These are phyloP conservation scores for Thumatha senex DNA, from an alignment of 2,888 invertebrate genomes.

Conservation along the genomic window DNA sequence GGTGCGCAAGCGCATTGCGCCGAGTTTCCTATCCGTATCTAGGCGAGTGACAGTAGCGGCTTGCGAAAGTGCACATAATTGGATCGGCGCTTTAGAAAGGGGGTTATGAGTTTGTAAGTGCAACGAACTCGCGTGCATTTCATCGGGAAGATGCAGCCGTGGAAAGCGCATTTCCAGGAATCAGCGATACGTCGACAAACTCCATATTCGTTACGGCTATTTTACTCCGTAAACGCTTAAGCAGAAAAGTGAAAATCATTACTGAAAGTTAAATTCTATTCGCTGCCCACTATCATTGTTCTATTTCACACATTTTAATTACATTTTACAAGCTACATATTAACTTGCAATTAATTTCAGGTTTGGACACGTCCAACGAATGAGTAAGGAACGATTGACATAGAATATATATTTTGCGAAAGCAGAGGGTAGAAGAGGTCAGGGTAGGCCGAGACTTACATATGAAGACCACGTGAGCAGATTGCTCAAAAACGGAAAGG, in stretches of 20 bases:
- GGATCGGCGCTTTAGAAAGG: conserved; percentile 83
- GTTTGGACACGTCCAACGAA: too few species aligned
- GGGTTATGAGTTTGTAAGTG: conserved; percentile 84
- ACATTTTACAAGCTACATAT: too few species aligned
- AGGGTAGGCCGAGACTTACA: too few species aligned
- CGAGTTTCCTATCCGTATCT: conserved; percentile 81
- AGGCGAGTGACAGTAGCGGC: conserved; percentile 82
- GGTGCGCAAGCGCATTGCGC: conserved; percentile 66
- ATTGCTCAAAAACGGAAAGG: too few species aligned
- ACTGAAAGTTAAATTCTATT: conserved; percentile 21
- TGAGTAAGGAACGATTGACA: too few species aligned
- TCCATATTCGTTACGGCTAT: conserved; percentile 50
- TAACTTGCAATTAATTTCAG: too few species aligned
- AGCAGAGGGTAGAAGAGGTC: too few species aligned
- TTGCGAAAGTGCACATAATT: conserved; percentile 84
- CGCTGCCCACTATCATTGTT: background rate
- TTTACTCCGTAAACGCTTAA: conserved; percentile 50
- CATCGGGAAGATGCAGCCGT: conserved; percentile 74
- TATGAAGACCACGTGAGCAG: too few species aligned
- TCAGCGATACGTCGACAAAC: conserved; percentile 44
- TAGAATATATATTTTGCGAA: too few species aligned
- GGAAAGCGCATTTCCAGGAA: conserved; percentile 81
- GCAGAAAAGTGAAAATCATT: conserved; percentile 74
- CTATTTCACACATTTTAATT: background rate
- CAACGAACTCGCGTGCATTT: conserved; percentile 81